Evolutionary conservation across 1,140 invertebrate species (phyloP), one percentile per base, ranked within the genome.

Genomic region (Maconellicoccus hirsutus): DNA sequence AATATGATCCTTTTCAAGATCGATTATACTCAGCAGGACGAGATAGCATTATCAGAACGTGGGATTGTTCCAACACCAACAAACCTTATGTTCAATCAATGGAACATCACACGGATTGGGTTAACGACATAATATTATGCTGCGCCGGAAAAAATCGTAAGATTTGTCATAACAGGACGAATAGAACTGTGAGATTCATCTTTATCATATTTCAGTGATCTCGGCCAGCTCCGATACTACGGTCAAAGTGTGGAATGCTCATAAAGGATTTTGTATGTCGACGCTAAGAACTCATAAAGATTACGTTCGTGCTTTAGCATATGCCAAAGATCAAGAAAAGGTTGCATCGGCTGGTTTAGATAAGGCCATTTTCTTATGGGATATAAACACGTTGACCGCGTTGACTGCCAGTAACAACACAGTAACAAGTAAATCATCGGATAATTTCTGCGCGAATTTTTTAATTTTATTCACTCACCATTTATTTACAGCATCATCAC

Each of bases 61-160:
- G 96, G 94, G 94, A 97, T 72, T 86, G 86, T 22, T 84, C 82
- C 75, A 82, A 80, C 74, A 80, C 83, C 70, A 85, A 90, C 76
- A 92, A 96, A 75, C 87, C 89, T 61, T 98, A 96, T 79, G 86
- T 95, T 52, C 93, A 96, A 76, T 96, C 95, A 1, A 92, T 94
- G 90, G 92, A 94, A 78, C 96, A 99, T 82, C 97, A 99, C 78
- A 98, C 96, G 19, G 97, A 99, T 81, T 99, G 97, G 97, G 95
- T 99, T 14, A 99, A 99, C 82, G 97, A 99, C 82, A 96, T 99
- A 79, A 91, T 98, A 10, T 83, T 99, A 0, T 99, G 96, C 79
- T 98, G 96, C 81, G 90, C 91, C 75, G 96, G 96, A 29, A 90
- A 93, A 81, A 96, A 98, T 81, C 85, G 93, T 94, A 80, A 80